Base-by-base conservation (phyloP, 2,888 invertebrate species). In the Limnephilus rhombicus region DNA sequence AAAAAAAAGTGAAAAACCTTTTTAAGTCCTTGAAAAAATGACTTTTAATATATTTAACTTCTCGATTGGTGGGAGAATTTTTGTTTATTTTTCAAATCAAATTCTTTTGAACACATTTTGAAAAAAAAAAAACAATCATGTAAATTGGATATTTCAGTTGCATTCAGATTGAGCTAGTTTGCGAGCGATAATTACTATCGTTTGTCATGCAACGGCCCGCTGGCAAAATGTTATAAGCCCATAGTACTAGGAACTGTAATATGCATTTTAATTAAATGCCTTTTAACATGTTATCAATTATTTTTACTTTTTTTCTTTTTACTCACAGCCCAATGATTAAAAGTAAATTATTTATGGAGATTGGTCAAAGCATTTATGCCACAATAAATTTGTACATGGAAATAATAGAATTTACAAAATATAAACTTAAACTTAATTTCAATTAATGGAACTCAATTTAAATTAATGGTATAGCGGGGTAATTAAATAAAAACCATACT, bases 231-330 rank as follows among this genome's bases (percentile, higher is more conserved):
- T 68, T 68, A 68, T 68, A 68, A 68, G 24, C 68, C n/a, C n/a
- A 9, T n/a, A 68, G 68, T 18, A 53, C 18, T 53, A 53, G 18
- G 24, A 24, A 9, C 68, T 68, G 68, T 68, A 68, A 68, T 68
- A 68, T 24, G 68, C 9, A n/a, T 68, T 68, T 68, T 68, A 68
- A 68, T 31, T 29, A 89, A 89, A 89, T 89, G 37, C 81, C 89
- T 80, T 81, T 89, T 81, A 31, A 41, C 89, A 68, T 68, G 80
- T 89, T 89, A 89, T 80, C 31, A 88, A 88, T 80, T 34, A 88
- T 80, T 34, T 37, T 29, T 15, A 81, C 68, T 12, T 80, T 89
- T 81, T 81, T 89, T 80, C 41, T 89, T 80, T 80, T 24, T 18
- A 53, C 53, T 53, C 68, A 68, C 24, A 24, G 24, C 24, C n/a